Conservation (phyloP, 1,140 invertebrate species). For the Polypedilum vanderplanki region DNA sequence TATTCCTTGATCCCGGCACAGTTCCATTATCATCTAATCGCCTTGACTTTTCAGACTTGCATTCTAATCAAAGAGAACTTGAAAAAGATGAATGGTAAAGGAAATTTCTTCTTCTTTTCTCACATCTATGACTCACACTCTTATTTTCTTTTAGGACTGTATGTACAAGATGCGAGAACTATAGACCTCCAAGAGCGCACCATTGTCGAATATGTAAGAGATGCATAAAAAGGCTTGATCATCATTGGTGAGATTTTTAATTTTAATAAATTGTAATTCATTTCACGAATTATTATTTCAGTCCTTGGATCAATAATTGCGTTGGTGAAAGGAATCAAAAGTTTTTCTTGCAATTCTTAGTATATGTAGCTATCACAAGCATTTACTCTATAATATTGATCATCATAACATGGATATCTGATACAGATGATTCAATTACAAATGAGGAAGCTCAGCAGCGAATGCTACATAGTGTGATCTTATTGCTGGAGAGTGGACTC, state of each 20-base stretch:
- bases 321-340: slow-evolving; percentile 91
- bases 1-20: slow-evolving; percentile 81
- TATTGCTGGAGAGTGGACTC: slow-evolving; percentile 73
- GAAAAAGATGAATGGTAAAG: slow-evolving; percentile 59
- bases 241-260: no score
- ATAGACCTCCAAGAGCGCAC: slow-evolving; percentile 76
- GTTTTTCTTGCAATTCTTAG: slow-evolving; percentile 86
- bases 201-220: slow-evolving; percentile 84
- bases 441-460: slow-evolving; percentile 63
- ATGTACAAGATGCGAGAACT: slow-evolving; percentile 76
- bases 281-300: no score
- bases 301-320: slow-evolving; percentile 81
- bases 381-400: slow-evolving; percentile 66
- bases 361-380: slow-evolving; percentile 63
- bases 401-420: slow-evolving; percentile 64
- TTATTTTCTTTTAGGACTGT: slow-evolving; percentile 51
- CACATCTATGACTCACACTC: no score
- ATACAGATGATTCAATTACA: slow-evolving; percentile 60
- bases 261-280: no score
- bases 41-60: slow-evolving; percentile 80
- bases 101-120: no score
- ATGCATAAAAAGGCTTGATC: slow-evolving; percentile 83
- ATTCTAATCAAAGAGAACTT: slow-evolving; percentile 51
- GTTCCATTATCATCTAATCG: slow-evolving; percentile 74
- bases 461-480: slow-evolving; percentile 79